phyloP scores from a whole-genome alignment of 2,888 invertebrate genomes.

The Leucophenga maculata region DNA sequence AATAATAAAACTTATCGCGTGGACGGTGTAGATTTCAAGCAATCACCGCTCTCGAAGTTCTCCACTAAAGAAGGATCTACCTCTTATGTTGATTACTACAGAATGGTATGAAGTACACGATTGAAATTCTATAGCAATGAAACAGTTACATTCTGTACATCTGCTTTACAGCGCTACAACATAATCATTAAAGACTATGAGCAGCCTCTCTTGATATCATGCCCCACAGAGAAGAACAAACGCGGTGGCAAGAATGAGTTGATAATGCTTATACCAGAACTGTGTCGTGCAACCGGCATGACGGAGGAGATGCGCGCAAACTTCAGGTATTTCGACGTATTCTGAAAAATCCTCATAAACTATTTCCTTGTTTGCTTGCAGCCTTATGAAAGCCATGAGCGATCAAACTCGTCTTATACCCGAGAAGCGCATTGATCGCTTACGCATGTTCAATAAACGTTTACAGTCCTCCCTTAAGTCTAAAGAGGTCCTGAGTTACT shows the following conservation, averaged over 20 bases:
- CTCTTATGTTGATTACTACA: slow-evolving; percentile 79
- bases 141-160: not conserved
- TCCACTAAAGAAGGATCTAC: slow-evolving; percentile 75
- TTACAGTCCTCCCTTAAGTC: slow-evolving; percentile 74
- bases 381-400: slow-evolving; percentile 80
- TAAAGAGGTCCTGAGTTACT: slow-evolving; percentile 77
- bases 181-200: slow-evolving; percentile 76
- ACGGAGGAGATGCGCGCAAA: slow-evolving; percentile 79
- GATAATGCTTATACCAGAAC: slow-evolving; percentile 86
- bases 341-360: no score
- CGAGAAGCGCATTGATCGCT: slow-evolving; percentile 77
- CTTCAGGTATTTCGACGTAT: slow-evolving; percentile 71
- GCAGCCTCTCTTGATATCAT: slow-evolving; percentile 87
- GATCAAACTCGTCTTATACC: slow-evolving; percentile 84
- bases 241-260: slow-evolving; percentile 80
- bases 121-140: no score
- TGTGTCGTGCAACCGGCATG: slow-evolving; percentile 88
- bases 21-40: slow-evolving; percentile 81
- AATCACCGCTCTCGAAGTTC: slow-evolving; percentile 77
- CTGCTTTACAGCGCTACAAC: slow-evolving; percentile 76
- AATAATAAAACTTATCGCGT: slow-evolving; percentile 79
- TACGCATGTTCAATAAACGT: slow-evolving; percentile 79
- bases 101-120: slow-evolving; percentile 75
- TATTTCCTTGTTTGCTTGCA: slow-evolving; percentile 38
- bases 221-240: slow-evolving; percentile 80